Conservation (phyloP, 2,797 vertebrate genomes). For the Crocodylus rhombifer region DNA sequence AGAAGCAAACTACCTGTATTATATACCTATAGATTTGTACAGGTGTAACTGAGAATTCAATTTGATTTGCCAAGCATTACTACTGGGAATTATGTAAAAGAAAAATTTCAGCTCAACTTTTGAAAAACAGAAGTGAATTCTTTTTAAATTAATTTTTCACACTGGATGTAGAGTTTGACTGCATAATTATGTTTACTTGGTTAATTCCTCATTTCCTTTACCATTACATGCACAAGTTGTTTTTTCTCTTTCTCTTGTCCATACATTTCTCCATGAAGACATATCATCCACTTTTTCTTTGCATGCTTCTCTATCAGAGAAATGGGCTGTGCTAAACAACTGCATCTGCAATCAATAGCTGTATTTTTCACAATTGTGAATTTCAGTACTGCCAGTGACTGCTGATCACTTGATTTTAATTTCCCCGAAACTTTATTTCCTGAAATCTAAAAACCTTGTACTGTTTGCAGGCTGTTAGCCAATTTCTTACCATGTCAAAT, state of each 20-base stretch:
- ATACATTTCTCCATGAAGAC: not conserved
- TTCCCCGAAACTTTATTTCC: not conserved
- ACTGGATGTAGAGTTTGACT: not conserved
- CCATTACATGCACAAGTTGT: not conserved
- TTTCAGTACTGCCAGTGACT: conserved; percentile 27
- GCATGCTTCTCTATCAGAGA: not conserved
- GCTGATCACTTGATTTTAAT: not conserved
- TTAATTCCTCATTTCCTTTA: not conserved
- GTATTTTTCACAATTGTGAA: not conserved
- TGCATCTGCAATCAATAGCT: not conserved
- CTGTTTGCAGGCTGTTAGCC: not conserved
- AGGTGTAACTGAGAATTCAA: not conserved
- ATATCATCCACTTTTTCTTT: not conserved
- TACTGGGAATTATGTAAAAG: not conserved
- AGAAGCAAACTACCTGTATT: not conserved
- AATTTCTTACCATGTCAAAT: not conserved
- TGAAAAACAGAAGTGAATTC: not conserved
- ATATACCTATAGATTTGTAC: not conserved
- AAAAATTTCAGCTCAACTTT: not conserved
- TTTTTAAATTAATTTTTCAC: too few species aligned
- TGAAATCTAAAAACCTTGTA: conserved; percentile 10
- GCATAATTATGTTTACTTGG: not conserved
- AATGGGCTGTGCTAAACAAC: not conserved
- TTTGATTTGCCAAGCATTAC: not conserved
- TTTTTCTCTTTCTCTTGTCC: not conserved